Evolutionary conservation across 2,888 invertebrate genomes (phyloP).

Genomic region (Trachelus stipa): DNA sequence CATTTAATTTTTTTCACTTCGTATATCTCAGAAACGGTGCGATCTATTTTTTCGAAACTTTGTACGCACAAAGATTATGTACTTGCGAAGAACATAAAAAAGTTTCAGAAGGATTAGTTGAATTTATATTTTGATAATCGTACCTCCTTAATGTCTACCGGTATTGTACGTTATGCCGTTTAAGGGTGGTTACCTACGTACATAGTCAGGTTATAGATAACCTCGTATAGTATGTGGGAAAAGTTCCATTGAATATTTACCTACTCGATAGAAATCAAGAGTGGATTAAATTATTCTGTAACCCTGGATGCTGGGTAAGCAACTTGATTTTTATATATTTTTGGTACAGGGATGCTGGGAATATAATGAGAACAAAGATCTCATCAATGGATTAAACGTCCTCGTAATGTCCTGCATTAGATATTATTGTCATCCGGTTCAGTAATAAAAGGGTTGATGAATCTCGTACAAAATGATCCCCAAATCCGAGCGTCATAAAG

Average conservation of each 20-base stretch:
- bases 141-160: constrained; percentile 41
- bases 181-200: constrained; percentile 31
- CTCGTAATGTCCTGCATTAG: constrained; percentile 59
- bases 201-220: constrained; percentile 8
- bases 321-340: neutral
- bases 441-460: constrained; percentile 58
- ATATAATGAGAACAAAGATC: neutral
- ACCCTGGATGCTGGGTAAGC: neutral
- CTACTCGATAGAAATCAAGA: neutral
- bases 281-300: neutral
- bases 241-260: neutral
- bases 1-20: too few relatives aligned
- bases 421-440: constrained; percentile 59
- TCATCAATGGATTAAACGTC: constrained; percentile 32
- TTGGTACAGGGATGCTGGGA: neutral
- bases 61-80: too few relatives aligned
- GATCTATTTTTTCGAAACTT: too few relatives aligned
- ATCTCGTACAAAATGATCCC: constrained; percentile 25
- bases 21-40: too few relatives aligned
- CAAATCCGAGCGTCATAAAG: constrained; percentile 27
- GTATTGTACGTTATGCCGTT: constrained; percentile 35
- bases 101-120: too few relatives aligned
- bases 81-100: too few relatives aligned
- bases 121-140: constrained; percentile 16
- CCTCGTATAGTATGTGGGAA: constrained; percentile 46